Evolutionary conservation across 2,113 vertebrate species (phyloP), one percentile per base, ranked within the genome.

Genomic region (Rhinopomastus cyanomelas): DNA sequence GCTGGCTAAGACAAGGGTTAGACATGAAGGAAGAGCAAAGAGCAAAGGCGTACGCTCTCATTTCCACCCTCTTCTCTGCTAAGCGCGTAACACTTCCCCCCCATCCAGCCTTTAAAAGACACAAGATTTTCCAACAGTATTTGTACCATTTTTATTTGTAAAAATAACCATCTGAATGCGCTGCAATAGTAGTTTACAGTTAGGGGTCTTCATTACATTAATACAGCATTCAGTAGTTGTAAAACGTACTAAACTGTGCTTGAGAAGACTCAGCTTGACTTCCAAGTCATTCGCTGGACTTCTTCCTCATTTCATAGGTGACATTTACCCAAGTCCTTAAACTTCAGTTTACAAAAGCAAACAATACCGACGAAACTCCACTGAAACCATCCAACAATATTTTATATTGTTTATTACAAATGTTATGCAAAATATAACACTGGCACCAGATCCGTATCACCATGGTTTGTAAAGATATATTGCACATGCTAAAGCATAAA

Each of bases 151-250:
- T 98, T 97, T 98, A 98, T 98, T 98, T 98, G 97, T 96, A 98
- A 98, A 98, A 98, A 98, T 97, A 98, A 96, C 95, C 96, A 95
- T 97, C 97, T 98, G 98, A 97, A 98, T 98, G 98, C 96, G 96
- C 84, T 92, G 95, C 94, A 92, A 96, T 29, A 92, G 85, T 94
- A 96, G 93, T 96, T 97, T 97, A 97, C 96, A 97, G 85, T 91
- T 95, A 95, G 75, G 89, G 76, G 87, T 96, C 89, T 96, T 97
- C 89, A 85, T 96, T 89, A 96, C 87, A 94, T 96, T 83, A 96
- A 92, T 84, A 95, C 87, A 96, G 97, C 97, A 97, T 97, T 97
- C 97, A 98, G 97, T 97, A 98, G 96, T 97, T 97, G 96, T 94
- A 97, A 97, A 97, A 95, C 94, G 92, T 96, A 96, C 66, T 90